phyloP scores from a whole-genome alignment of 2,113 vertebrate genomes.

The Ascaphus truei region DNA sequence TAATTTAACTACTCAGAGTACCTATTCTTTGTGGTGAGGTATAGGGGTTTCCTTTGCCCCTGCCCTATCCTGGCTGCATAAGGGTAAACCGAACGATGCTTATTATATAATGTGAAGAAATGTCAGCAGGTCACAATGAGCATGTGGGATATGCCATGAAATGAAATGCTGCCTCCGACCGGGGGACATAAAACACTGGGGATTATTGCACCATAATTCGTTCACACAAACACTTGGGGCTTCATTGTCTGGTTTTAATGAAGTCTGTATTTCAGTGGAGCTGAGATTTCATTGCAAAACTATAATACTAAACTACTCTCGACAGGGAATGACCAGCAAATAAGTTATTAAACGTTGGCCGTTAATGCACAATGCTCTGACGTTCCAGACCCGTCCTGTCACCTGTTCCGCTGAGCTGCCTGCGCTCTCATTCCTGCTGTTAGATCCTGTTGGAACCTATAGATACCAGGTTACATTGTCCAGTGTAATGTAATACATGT shows the following conservation, averaged over 20 bases:
- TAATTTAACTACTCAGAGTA: no score
- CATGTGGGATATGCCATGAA: not conserved
- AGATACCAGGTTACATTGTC: no score
- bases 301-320: not conserved
- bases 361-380: not conserved
- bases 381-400: not conserved
- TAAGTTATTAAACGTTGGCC: not conserved
- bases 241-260: not conserved
- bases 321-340: not conserved
- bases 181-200: not conserved
- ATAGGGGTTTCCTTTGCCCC: no score
- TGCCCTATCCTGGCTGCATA: no score
- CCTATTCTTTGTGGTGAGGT: no score
- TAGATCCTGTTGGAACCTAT: no score
- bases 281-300: not conserved
- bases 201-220: not conserved
- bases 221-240: not conserved
- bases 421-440: not conserved
- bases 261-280: not conserved
- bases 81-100: no score
- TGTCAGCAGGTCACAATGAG: not conserved
- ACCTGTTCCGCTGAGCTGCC: no score
- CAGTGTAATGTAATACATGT: no score
- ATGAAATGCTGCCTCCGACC: fast-evolving
- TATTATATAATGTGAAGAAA: no score